phyloP scores from a whole-genome alignment of 2,797 vertebrate genomes.

The Hippoglossus hippoglossus region DNA sequence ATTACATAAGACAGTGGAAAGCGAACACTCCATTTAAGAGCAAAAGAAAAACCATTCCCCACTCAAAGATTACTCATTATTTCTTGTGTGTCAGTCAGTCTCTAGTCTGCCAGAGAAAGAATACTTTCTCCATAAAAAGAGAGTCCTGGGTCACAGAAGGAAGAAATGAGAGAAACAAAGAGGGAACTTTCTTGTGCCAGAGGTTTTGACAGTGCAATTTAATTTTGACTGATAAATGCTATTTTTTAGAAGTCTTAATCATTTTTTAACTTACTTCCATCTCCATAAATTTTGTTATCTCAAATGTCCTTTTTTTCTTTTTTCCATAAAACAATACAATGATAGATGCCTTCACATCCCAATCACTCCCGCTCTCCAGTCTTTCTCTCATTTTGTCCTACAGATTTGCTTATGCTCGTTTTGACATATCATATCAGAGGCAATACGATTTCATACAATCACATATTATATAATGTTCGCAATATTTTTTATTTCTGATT shows the following conservation, averaged over 20 bases:
- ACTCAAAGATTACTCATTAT: constrained; percentile 59
- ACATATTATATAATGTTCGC: not conserved
- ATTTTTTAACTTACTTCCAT: constrained; percentile 12
- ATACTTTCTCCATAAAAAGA: constrained; percentile 33
- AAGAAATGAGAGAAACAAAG: constrained; percentile 33
- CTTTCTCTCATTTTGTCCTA: not conserved
- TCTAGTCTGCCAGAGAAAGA: constrained; percentile 43
- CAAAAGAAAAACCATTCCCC: constrained; percentile 50
- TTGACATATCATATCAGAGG: not conserved
- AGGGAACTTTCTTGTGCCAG: constrained; percentile 6
- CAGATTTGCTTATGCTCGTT: not conserved
- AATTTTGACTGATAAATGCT: constrained; percentile 46
- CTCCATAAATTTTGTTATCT: constrained; percentile 2
- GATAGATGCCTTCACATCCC: not conserved
- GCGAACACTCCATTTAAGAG: constrained; percentile 53
- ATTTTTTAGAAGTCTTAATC: constrained; percentile 33
- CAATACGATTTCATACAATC: not conserved
- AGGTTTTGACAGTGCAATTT: constrained; percentile 48
- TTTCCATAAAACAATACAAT: not conserved
- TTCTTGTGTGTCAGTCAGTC: constrained; percentile 48
- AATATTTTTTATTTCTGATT: not conserved
- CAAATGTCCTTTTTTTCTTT: constrained; percentile 7
- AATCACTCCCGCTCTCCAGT: not conserved
- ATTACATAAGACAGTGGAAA: constrained; percentile 67
- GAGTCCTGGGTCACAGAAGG: constrained; percentile 9